Base-by-base conservation (phyloP, 2,797 vertebrate genomes). In the Loriculus beryllinus region DNA sequence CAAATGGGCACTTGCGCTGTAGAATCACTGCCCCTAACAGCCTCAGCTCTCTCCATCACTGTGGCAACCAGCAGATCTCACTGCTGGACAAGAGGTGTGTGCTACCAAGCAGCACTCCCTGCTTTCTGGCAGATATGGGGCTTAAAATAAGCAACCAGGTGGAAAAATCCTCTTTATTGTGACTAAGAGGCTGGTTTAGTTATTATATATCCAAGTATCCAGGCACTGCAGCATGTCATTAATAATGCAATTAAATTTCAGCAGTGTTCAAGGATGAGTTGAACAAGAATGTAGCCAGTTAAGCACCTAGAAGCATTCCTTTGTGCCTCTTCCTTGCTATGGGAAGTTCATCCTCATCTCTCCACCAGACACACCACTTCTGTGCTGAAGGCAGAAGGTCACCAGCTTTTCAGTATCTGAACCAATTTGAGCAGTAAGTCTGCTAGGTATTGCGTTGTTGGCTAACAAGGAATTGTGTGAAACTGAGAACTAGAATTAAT, bases 101-200 rank as follows among this genome's bases (percentile, higher is more conserved):
- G 70, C 69, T 92, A 67, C 70, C 14, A 31, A 31, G 62, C 42
- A 54, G 71, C 6, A 4, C 20, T 68, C 22, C 62, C 65, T 64
- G 83, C 45, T 22, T 47, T 52, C 70, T 70, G 48, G 70, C 49
- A 63, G 59, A 67, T 82, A 37, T 0, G 0, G 64, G 39, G 39
- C 75, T 82, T 75, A 71, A 56, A 39, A 39, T 37, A 28, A 90
- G 49, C 2, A 15, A 28, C 35, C 35, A 31, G 43, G 20, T 88
- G 48, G 31, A 31, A 82, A 94, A 95, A 89, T 35, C 35, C 20
- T 69, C 64, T 72, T 92, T 48, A 48, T 64, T 77, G 84, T 77
- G 20, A 63, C 56, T 45, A 69, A 76, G 19, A 85, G n/a, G 18
- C 17, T 29, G 48, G 52, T 56, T 78, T 33, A 76, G n/a, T 80